phyloP scores from a whole-genome alignment of 2,113 vertebrate genomes.

The Triplophysa siluroides region DNA sequence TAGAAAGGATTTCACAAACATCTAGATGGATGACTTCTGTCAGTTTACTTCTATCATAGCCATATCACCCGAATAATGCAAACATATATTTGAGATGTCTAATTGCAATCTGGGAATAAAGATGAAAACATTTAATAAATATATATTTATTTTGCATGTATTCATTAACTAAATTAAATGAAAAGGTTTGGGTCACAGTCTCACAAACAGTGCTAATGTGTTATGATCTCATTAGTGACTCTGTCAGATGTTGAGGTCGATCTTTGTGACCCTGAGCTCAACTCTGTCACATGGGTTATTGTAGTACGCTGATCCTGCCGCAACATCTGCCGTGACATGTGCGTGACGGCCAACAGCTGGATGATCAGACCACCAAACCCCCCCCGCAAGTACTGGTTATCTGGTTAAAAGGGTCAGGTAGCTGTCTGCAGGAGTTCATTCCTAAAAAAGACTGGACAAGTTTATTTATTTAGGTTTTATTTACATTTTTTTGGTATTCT shows the following conservation, averaged over 20 bases:
- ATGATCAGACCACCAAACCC: conserved; percentile 41
- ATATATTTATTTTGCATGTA: too few species aligned
- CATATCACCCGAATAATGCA: too few species aligned
- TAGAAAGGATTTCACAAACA: too few species aligned
- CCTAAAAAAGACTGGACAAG: not conserved
- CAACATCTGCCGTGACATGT: not conserved
- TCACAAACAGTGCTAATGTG: too few species aligned
- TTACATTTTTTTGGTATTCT: too few species aligned
- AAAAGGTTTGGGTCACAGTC: too few species aligned
- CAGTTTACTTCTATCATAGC: too few species aligned
- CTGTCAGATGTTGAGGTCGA: not conserved
- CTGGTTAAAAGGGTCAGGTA: conserved; percentile 51
- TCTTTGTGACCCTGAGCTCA: not conserved
- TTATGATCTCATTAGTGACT: too few species aligned
- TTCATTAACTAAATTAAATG: too few species aligned
- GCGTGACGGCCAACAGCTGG: not conserved
- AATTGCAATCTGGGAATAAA: too few species aligned
- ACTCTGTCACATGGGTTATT: not conserved
- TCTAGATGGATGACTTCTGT: not conserved
- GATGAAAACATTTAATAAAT: too few species aligned
- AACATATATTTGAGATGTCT: too few species aligned
- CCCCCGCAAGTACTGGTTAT: conserved; percentile 32
- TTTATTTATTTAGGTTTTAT: not conserved
- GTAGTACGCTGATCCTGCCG: not conserved
- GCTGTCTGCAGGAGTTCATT: not conserved